Evolutionary conservation across 1,140 invertebrate genomes (phyloP).

Genomic region (Dufourea novaeangliae): DNA sequence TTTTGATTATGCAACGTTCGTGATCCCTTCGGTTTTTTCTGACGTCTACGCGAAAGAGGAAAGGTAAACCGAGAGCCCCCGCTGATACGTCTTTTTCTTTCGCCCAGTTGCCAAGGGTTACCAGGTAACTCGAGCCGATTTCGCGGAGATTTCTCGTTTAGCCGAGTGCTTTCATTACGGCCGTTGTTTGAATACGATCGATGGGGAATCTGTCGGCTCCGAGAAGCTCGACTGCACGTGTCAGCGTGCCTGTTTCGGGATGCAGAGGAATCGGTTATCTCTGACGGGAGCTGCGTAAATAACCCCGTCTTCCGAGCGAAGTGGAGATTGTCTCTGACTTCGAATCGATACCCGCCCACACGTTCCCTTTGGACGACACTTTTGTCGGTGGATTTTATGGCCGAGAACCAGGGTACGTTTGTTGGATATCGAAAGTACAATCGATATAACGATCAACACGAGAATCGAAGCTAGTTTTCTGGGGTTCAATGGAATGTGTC

Average conservation of each 20-base stretch:
- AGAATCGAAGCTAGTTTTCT: no score
- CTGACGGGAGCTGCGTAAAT: slow-evolving; percentile 10
- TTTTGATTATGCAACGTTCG: neutral
- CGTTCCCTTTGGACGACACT: neutral
- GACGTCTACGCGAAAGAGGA: neutral
- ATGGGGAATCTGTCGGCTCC: slow-evolving; percentile 36
- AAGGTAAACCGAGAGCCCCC: neutral
- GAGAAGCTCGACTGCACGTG: neutral
- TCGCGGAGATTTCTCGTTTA: slow-evolving; percentile 50
- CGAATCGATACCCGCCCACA: neutral
- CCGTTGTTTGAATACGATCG: slow-evolving; percentile 47
- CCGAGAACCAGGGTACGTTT: no score
- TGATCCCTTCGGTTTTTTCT: neutral
- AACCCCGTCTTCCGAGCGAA: neutral
- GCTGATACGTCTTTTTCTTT: neutral
- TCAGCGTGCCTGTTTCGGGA: slow-evolving; percentile 5
- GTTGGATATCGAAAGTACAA: no score
- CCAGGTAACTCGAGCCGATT: slow-evolving; percentile 49
- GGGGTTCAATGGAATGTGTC: no score
- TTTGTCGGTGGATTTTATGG: no score
- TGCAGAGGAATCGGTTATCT: slow-evolving; percentile 31
- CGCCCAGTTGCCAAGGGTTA: slow-evolving; percentile 38
- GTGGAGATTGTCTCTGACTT: neutral
- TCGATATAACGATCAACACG: no score
- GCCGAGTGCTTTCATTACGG: slow-evolving; percentile 47